These are phyloP conservation scores for Phragmatobia fuliginosa DNA, from an alignment of 2,888 invertebrate genomes.

Conservation along the genomic window DNA sequence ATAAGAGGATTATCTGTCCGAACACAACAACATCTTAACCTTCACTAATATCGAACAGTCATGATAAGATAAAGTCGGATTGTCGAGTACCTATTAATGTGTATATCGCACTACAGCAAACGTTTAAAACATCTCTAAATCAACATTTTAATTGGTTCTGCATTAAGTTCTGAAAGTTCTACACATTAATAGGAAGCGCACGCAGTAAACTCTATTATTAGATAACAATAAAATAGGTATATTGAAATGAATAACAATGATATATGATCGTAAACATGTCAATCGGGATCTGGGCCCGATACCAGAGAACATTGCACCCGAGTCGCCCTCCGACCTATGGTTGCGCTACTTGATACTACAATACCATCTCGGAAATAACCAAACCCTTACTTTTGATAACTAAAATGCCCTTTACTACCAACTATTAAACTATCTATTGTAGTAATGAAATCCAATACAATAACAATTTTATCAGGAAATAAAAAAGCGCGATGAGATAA, in stretches of 20 bases:
- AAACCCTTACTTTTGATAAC: conserved; percentile 50
- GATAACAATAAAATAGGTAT: conserved; percentile 63
- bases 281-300: conserved; percentile 72
- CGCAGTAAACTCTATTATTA: conserved; percentile 76
- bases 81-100: background rate
- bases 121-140: background rate
- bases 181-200: conserved; percentile 57
- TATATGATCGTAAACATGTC: conserved; percentile 79
- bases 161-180: background rate
- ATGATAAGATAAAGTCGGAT: background rate
- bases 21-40: background rate
- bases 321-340: conserved; percentile 74
- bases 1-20: too few relatives aligned
- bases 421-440: conserved; percentile 35
- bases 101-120: background rate
- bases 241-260: conserved; percentile 68
- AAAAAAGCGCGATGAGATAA: conserved; percentile 31
- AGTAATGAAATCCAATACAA: conserved; percentile 16
- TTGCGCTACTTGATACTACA: conserved; percentile 46
- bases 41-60: background rate
- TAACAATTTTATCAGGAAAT: conserved; percentile 24
- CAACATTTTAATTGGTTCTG: background rate
- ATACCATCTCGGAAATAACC: conserved; percentile 58
- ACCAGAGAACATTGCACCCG: conserved; percentile 73
- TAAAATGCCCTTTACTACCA: conserved; percentile 37